Evolutionary conservation across 2,113 vertebrate species (phyloP).

Genomic region (Erythrocercus mccallii): DNA sequence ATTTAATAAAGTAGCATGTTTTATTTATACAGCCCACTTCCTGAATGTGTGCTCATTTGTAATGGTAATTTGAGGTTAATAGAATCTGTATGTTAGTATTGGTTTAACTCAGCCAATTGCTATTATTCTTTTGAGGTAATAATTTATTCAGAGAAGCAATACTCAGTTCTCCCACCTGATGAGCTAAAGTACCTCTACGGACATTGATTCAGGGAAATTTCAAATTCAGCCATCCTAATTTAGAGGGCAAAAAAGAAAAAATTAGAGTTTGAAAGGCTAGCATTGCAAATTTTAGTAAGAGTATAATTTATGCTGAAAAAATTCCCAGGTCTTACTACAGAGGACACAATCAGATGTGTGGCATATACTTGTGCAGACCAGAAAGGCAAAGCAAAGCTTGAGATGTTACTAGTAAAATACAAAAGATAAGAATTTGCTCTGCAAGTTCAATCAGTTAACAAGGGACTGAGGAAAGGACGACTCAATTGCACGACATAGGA

Average conservation of each 20-base stretch:
- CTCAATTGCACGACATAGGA: background rate
- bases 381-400: background rate
- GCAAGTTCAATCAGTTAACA: background rate
- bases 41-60: background rate
- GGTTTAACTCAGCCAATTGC: background rate
- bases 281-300: background rate
- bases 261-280: background rate
- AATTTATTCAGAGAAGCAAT: background rate
- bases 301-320: background rate
- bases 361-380: background rate
- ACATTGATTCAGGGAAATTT: background rate
- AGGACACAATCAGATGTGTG: background rate
- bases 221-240: fast-evolving
- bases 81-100: background rate
- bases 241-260: background rate
- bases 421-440: background rate
- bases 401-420: background rate
- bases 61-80: slow-evolving; percentile 32
- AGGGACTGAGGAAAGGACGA: background rate
- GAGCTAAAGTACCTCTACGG: background rate
- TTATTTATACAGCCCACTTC: slow-evolving; percentile 13
- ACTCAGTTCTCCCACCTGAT: background rate
- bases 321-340: fast-evolving
- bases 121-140: background rate
- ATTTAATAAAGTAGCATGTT: slow-evolving; percentile 1